Base-by-base conservation (phyloP, 2,113 vertebrate genomes). In the Bambusicola thoracicus region DNA sequence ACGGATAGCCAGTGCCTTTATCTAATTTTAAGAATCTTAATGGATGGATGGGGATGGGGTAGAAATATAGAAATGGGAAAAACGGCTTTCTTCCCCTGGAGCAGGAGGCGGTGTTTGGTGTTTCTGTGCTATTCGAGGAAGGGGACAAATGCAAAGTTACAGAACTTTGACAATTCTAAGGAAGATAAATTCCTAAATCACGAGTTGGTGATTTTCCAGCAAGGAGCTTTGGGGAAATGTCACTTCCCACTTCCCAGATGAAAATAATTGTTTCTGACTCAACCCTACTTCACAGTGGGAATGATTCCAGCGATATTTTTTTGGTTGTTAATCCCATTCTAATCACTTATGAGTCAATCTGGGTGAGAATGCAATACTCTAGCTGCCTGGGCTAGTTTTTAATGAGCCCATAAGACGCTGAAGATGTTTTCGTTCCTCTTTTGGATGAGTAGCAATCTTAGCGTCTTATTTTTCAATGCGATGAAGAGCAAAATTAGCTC, bases 241-340 rank as follows among this genome's bases (percentile, higher is more conserved):
- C 46, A 80, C 83, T 91, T 93, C 38, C 72, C n/a, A 62, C 59
- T 89, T 94, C 76, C 65, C 75, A 78, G 82, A 40, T 53, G 82
- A 90, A 94, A 81, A 59, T 55, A 89, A 93, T 91, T 87, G 81
- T 74, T 92, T 58, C 81, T 96, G 94, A 96, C 91, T 95, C 94
- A 94, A 27, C 78, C 36, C 22, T 61, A 69, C 49, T 89, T 89
- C 38, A 12, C 24, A 53, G 46, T 80, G 51, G 94, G 89, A 96
- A 82, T 7, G 8, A 24, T 61, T 88, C 77, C 83, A 79, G 62
- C 7, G 41, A 55, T 55, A 70, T 44, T 74, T 83, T 36, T 27
- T 4, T 51, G 49, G 8, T 68, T 17, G 18, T 82, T 96, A 93
- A 96, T 94, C 86, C 89, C 55, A 25, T 94, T 96, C 67, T 89